Conservation (phyloP, 2,888 invertebrate genomes). For the Drosophila histrio region DNA sequence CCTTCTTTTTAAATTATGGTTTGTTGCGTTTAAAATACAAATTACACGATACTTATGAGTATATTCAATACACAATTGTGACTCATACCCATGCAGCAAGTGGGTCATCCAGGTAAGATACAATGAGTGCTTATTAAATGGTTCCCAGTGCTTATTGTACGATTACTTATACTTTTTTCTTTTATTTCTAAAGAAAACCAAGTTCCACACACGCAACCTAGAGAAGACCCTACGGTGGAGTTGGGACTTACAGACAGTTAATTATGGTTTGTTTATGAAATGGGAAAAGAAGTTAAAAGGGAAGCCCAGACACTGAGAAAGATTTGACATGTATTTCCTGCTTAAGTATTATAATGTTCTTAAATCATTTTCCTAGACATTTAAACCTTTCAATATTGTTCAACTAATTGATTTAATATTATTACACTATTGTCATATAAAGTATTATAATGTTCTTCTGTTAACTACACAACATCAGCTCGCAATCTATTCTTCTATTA, state of each 20-base stretch:
- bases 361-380: neutral
- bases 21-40: conserved; percentile 71
- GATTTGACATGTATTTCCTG: conserved; percentile 46
- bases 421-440: too few relatives aligned
- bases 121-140: conserved; percentile 70
- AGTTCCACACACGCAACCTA: conserved; percentile 41
- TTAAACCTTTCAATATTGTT: neutral
- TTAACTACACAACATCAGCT: too few relatives aligned
- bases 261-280: conserved; percentile 28
- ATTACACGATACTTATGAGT: conserved; percentile 49
- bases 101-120: conserved; percentile 70
- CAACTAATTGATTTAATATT: neutral
- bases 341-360: neutral
- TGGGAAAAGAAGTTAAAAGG: neutral
- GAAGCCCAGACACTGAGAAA: conserved; percentile 1
- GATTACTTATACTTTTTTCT: conserved; percentile 1
- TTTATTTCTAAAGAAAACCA: neutral
- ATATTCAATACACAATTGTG: conserved; percentile 38
- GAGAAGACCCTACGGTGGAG: conserved; percentile 6
- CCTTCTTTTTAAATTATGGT: conserved; percentile 67
- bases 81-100: conserved; percentile 52
- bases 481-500: too few relatives aligned
- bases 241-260: conserved; percentile 22
- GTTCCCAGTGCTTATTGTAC: conserved; percentile 36
- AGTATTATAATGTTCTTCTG: too few relatives aligned